These are phyloP conservation scores for Apeira syringaria DNA, from an alignment of 2,888 invertebrate genomes.

Conservation along the genomic window DNA sequence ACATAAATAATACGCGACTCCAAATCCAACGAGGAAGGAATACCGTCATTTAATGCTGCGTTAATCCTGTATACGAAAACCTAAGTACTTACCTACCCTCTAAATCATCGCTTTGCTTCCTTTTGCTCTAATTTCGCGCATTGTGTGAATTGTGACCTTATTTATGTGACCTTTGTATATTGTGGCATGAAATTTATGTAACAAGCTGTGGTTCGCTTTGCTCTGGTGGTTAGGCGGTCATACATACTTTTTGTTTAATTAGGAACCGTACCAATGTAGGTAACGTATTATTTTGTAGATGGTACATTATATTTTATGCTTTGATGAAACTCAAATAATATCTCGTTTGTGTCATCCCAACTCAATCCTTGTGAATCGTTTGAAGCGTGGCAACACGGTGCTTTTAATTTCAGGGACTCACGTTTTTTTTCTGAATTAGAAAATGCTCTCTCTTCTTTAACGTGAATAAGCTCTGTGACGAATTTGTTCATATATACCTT, in stretches of 20 bases:
- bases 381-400: slow-evolving; percentile 1
- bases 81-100: slow-evolving; percentile 13
- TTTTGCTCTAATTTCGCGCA: slow-evolving; percentile 41
- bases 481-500: too few relatives aligned
- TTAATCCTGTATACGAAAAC: slow-evolving; percentile 24
- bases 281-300: slow-evolving; percentile 6
- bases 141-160: slow-evolving; percentile 45
- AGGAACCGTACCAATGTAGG: slow-evolving; percentile 13
- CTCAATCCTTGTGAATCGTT: slow-evolving; percentile 3
- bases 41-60: slow-evolving; percentile 18
- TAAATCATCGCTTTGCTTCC: slow-evolving; percentile 28
- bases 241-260: slow-evolving; percentile 17
- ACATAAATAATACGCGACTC: slow-evolving; percentile 4
- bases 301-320: slow-evolving; percentile 16
- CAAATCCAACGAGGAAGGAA: slow-evolving; percentile 18
- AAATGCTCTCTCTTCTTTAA: too few relatives aligned
- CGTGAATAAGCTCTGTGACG: too few relatives aligned
- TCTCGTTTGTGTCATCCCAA: slow-evolving; percentile 3
- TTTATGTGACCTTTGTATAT: slow-evolving; percentile 50
- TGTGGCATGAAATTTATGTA: slow-evolving; percentile 40
- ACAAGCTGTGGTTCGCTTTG: slow-evolving; percentile 25
- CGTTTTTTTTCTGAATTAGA: slow-evolving; percentile 3
- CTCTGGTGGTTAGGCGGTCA: slow-evolving; percentile 10
- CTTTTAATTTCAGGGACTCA: neutral
- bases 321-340: slow-evolving; percentile 23